A percentile compares a stretch with the other conserved stretches of the same genome.
Conservation (phyloP, 2,797 vertebrate species). For the Brachyalestes nurse region DNA sequence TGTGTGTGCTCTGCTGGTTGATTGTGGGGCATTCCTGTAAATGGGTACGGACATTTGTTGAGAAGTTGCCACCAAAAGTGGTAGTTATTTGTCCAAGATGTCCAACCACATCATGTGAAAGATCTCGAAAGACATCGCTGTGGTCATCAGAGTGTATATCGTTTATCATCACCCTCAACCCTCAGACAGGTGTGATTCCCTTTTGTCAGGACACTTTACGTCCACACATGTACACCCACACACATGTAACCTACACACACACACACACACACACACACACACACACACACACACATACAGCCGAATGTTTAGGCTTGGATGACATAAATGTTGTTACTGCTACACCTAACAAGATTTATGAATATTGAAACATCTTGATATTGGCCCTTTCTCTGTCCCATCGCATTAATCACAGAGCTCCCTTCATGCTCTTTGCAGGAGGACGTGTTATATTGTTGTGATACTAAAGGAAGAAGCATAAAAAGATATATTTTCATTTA, state of each 20-base stretch:
- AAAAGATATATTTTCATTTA: conserved; percentile 17
- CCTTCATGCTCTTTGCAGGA: not conserved
- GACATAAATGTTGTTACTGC: not conserved
- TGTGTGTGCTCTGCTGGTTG: too few relatives aligned
- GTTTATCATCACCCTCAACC: not conserved
- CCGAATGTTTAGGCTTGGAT: too few relatives aligned
- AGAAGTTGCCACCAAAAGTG: not conserved
- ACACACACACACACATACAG: too few relatives aligned
- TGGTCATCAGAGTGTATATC: not conserved
- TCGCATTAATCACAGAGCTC: not conserved
- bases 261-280: too few relatives aligned
- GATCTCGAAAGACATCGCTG: not conserved
- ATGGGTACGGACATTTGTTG: not conserved
- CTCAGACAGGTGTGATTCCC: not conserved
- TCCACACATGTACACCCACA: not conserved
- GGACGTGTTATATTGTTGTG: not conserved
- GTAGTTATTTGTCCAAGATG: not conserved
- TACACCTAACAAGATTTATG: too few relatives aligned
- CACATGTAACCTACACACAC: too few relatives aligned
- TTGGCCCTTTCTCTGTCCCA: not conserved
- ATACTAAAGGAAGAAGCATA: not conserved
- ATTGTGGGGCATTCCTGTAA: too few relatives aligned
- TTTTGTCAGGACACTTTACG: not conserved
- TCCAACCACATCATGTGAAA: not conserved
- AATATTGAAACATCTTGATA: not conserved